Evolutionary conservation across 1,140 invertebrate genomes (phyloP), one percentile per base, ranked within the genome.

Genomic region (Tetramorium simillimum): DNA sequence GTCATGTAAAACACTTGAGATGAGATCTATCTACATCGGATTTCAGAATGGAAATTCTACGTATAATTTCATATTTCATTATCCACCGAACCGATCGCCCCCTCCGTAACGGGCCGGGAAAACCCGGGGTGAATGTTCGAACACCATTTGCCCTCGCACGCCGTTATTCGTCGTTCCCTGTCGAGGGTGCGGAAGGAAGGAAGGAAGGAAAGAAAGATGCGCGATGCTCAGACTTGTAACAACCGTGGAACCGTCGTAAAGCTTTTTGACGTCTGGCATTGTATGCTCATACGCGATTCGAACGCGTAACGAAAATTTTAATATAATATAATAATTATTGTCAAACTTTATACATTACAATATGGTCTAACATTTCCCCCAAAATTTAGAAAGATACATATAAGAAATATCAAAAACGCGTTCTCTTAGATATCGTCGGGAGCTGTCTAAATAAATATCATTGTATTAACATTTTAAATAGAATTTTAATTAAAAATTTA

Each of bases 121-220:
- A 65, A 28, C 28, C 51, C 51, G 85, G 89, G 88, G 78, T 49
- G 87, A 88, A 89, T 90, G 89, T 86, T 90, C 65, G 77, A 91
- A 82, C 78, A 58, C 73, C n/a, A n/a, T n/a, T n/a, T n/a, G n/a
- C n/a, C n/a, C n/a, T n/a, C n/a, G n/a, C n/a, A n/a, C n/a, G n/a
- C n/a, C n/a, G n/a, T n/a, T 86, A 60, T 60, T 86, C 72, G 70
- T 58, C 37, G 72, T 58, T 51, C 46, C 67, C 63, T 76, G 65
- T 73, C 73, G 49, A 85, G 86, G 78, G 63, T 46, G 80, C 80
- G 43, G 37, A 72, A 33, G 49, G 67, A 78, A 82, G 49, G 67
- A 78, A 82, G 37, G 67, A 78, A 63, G 40, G 43, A 78, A 63
- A 40, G 24, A 67, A 80, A 37, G 62, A 84, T 60, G 67, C 80